A percentile compares a stretch with the other conserved stretches of the same genome.
phyloP scores from a whole-genome alignment of 2,113 vertebrate species.

The Lepus europaeus region DNA sequence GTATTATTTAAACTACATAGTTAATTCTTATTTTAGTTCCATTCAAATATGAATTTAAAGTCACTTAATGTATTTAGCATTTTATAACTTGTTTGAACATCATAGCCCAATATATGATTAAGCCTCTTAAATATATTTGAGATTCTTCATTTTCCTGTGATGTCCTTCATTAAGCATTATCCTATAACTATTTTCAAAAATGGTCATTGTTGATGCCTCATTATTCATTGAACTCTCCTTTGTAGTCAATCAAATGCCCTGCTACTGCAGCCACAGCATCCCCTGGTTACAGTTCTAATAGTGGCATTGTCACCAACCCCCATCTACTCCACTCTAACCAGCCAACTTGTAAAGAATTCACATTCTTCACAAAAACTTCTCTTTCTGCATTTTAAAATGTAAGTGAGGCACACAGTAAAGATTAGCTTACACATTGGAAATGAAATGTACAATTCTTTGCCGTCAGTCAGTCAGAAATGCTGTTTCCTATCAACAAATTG shows the following conservation, averaged over 20 bases:
- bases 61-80: slow-evolving; percentile 64
- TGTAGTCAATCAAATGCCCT: slow-evolving; percentile 90
- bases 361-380: background rate
- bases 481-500: background rate
- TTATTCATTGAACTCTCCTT: slow-evolving; percentile 87
- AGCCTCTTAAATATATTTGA: slow-evolving; percentile 69
- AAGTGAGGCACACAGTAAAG: slow-evolving; percentile 65
- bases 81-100: slow-evolving; percentile 72
- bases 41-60: slow-evolving; percentile 29
- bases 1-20: background rate
- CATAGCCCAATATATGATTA: slow-evolving; percentile 69
- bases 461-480: slow-evolving; percentile 73
- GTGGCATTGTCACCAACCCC: slow-evolving; percentile 82
- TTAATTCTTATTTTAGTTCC: background rate
- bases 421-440: slow-evolving; percentile 75
- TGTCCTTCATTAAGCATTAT: slow-evolving; percentile 93
- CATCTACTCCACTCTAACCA: slow-evolving; percentile 24
- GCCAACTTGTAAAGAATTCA: background rate
- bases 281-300: slow-evolving; percentile 81
- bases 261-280: slow-evolving; percentile 88
- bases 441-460: slow-evolving; percentile 60
- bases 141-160: slow-evolving; percentile 69
- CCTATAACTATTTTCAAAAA: slow-evolving; percentile 90
- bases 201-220: slow-evolving; percentile 90
- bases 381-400: slow-evolving; percentile 51